Percentiles rank a stretch among this genome's conserved stretches.
Evolutionary conservation across 2,113 vertebrate genomes (phyloP).

Genomic region (Chionodraco myersi): DNA sequence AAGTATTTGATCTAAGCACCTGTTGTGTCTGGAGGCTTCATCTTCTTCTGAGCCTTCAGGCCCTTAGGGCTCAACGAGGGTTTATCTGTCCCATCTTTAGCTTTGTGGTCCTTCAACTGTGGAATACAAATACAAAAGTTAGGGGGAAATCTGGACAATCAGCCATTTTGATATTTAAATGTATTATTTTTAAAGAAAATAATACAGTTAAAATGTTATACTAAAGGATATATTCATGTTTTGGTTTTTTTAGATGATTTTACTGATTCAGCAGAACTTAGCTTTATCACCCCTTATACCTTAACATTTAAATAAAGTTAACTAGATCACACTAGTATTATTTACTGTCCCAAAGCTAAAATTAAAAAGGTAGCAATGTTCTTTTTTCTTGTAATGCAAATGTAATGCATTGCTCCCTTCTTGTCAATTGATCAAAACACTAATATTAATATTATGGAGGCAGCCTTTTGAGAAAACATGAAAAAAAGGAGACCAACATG

Average conservation of each 20-base stretch:
- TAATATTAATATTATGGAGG: neutral
- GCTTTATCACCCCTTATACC: neutral
- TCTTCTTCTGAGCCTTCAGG: conserved; percentile 82
- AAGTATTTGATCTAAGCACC: conserved; percentile 79
- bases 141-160: too few species aligned
- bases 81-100: conserved; percentile 82
- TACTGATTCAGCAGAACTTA: neutral
- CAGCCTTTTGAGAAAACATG: neutral
- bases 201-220: neutral
- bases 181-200: neutral
- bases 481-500: neutral
- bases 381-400: neutral
- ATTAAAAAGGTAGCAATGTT: neutral
- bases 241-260: neutral
- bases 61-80: conserved; percentile 74
- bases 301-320: neutral
- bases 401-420: neutral
- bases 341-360: conserved; percentile 1
- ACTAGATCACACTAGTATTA: neutral
- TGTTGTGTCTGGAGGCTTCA: conserved; percentile 86
- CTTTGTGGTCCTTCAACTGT: conserved; percentile 83
- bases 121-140: conserved; percentile 50
- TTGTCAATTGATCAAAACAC: neutral
- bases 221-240: neutral
- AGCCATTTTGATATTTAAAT: too few species aligned